A percentile compares a stretch with the other conserved stretches of the same genome.
Evolutionary conservation across 2,113 vertebrate species (phyloP).

Genomic region (Anser cygnoides): DNA sequence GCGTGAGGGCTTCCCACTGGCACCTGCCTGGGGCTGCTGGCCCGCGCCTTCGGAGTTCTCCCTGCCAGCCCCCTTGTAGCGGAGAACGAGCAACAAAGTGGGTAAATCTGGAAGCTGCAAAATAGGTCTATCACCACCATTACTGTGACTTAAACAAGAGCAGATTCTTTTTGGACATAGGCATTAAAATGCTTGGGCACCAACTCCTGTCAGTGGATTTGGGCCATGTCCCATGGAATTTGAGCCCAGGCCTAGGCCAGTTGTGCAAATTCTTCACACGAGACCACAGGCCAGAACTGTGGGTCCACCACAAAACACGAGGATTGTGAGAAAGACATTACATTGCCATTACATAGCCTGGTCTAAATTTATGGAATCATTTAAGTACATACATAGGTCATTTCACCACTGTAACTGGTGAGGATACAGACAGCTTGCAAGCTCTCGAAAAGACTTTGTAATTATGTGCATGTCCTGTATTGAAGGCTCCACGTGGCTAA

Average conservation of each 20-base stretch:
- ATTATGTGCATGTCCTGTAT: constrained; percentile 57
- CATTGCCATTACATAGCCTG: background rate
- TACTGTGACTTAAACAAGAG: background rate
- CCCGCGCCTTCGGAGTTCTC: background rate
- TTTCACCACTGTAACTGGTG: constrained; percentile 47
- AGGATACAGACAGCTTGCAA: constrained; percentile 24
- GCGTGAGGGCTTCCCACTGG: no score
- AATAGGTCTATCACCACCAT: background rate
- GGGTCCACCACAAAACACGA: background rate
- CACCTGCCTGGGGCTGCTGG: no score
- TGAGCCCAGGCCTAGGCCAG: background rate
- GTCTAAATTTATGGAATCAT: constrained; percentile 16
- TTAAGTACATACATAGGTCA: background rate
- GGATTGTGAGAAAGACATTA: background rate
- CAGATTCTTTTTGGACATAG: background rate
- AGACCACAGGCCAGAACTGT: background rate
- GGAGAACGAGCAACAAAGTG: no score
- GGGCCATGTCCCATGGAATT: fast-evolving
- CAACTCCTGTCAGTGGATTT: background rate
- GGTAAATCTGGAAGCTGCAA: background rate
- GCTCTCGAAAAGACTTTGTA: constrained; percentile 44
- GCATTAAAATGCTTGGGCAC: background rate
- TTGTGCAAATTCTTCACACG: background rate
- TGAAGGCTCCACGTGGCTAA: constrained; percentile 56
- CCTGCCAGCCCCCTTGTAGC: background rate